Conservation (phyloP, 1,140 invertebrate genomes). For the Pachyrhynchus sulphureomaculatus region DNA sequence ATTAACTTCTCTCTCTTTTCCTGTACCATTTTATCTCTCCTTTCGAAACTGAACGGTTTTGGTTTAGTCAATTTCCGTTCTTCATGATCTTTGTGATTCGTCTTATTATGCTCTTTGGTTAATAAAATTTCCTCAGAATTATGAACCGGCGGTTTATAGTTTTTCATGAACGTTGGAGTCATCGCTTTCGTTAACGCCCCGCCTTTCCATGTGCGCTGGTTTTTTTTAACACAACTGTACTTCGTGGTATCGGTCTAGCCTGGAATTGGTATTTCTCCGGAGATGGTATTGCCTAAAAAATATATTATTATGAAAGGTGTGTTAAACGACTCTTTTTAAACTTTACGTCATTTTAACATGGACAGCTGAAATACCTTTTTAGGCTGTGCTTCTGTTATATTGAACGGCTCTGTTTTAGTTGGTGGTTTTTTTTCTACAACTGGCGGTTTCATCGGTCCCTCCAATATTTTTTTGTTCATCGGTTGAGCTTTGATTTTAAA, state of each 20-base stretch:
- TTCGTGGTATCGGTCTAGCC: slow-evolving; percentile 40
- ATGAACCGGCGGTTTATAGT: background rate
- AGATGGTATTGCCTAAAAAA: slow-evolving; percentile 12
- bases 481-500: slow-evolving; percentile 45
- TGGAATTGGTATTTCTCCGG: slow-evolving; percentile 34
- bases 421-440: slow-evolving; percentile 33
- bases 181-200: slow-evolving; percentile 25
- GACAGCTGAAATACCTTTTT: slow-evolving; percentile 38
- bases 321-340: no score
- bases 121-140: background rate
- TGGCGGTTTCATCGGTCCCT: slow-evolving; percentile 36
- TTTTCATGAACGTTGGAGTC: slow-evolving; percentile 33
- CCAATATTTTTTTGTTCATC: slow-evolving; percentile 43
- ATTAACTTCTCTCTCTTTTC: slow-evolving; percentile 55
- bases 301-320: no score
- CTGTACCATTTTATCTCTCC: slow-evolving; percentile 50
- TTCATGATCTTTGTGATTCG: slow-evolving; percentile 1
- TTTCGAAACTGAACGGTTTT: slow-evolving; percentile 59
- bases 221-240: no score
- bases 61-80: slow-evolving; percentile 40
- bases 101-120: slow-evolving; percentile 2
- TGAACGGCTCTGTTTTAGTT: slow-evolving; percentile 44
- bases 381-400: slow-evolving; percentile 37
- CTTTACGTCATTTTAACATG: no score
- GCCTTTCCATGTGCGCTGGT: background rate